phyloP scores from a whole-genome alignment of 2,113 vertebrate species.

The Elephas maximus region DNA sequence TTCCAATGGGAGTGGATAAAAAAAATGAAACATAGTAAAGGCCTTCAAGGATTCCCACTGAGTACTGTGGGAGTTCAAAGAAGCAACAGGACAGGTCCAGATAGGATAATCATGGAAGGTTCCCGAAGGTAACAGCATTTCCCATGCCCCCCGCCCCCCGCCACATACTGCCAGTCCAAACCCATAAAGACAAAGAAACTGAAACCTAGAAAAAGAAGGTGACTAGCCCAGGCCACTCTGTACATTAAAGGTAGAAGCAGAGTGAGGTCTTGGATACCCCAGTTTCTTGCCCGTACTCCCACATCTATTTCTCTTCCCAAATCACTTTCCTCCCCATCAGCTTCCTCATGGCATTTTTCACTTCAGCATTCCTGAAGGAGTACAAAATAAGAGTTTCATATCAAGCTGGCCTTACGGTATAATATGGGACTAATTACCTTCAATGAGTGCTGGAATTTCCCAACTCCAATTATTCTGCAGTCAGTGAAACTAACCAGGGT shows the following conservation, averaged over 20 bases:
- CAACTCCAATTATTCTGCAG: neutral
- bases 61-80: neutral
- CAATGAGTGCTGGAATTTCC: neutral
- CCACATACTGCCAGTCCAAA: neutral
- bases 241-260: neutral
- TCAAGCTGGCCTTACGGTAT: too few species aligned
- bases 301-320: constrained; percentile 17
- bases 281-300: neutral
- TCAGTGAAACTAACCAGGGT: neutral
- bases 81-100: neutral
- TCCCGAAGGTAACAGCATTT: too few species aligned
- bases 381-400: neutral
- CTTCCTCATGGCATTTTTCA: constrained; percentile 55
- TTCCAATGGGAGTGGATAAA: too few species aligned
- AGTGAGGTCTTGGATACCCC: neutral
- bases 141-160: too few species aligned
- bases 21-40: too few species aligned
- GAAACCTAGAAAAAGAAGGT: neutral
- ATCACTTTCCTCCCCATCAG: neutral
- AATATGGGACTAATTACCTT: too few species aligned
- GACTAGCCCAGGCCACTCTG: neutral
- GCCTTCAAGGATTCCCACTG: neutral
- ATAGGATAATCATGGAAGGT: neutral
- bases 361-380: constrained; percentile 73
- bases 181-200: neutral